phyloP scores from a whole-genome alignment of 2,888 invertebrate species.

The Hanleya hanleyi region DNA sequence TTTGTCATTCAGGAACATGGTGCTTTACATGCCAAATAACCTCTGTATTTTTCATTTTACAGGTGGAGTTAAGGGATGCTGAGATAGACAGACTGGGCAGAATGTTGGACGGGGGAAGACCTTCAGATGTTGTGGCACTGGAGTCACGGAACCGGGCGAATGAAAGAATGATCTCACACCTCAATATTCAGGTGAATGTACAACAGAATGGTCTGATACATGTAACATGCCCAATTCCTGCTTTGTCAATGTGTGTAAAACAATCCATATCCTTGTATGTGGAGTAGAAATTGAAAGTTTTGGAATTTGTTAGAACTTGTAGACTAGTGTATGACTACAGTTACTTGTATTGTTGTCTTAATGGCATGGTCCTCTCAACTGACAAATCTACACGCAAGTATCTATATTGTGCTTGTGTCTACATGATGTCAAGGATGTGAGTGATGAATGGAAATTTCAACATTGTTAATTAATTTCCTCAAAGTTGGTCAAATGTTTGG shows the following conservation, averaged over 20 bases:
- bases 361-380: too few species aligned
- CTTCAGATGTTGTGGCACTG: slow-evolving; percentile 71
- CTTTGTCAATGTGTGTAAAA: neutral
- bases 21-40: too few species aligned
- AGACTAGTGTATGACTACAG: neutral
- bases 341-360: neutral
- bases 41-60: slow-evolving; percentile 24
- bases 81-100: slow-evolving; percentile 72
- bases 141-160: slow-evolving; percentile 71
- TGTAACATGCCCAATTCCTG: too few species aligned
- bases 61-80: slow-evolving; percentile 72
- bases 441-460: too few species aligned
- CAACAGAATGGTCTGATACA: too few species aligned
- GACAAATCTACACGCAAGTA: too few species aligned
- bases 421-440: too few species aligned
- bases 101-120: slow-evolving; percentile 72
- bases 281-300: neutral
- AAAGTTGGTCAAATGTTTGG: too few species aligned
- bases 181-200: slow-evolving; percentile 71
- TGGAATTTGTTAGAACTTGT: neutral
- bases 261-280: too few species aligned
- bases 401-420: too few species aligned
- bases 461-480: too few species aligned
- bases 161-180: slow-evolving; percentile 71
- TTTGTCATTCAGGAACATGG: too few species aligned